Percentiles rank a stretch among this genome's conserved stretches.
phyloP scores from a whole-genome alignment of 2,888 invertebrate species.

The Lepidonotus clava region DNA sequence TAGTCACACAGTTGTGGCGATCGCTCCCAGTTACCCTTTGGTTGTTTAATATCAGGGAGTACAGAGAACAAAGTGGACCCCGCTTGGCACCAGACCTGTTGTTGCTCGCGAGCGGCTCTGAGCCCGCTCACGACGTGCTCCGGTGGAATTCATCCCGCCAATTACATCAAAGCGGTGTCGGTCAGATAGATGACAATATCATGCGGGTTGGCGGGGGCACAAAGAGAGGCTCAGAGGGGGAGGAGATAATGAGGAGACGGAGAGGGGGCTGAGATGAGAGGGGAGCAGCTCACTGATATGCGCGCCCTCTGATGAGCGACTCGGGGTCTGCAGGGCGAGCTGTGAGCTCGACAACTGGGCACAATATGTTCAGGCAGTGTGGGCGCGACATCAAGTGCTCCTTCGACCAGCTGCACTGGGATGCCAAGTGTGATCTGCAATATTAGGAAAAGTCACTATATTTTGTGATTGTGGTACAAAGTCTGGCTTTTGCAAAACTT shows the following conservation, averaged over 20 bases:
- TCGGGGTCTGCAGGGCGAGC: neutral
- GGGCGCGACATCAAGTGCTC: neutral
- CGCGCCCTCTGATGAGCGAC: neutral
- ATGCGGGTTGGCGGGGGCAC: neutral
- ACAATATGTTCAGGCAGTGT: too few relatives aligned
- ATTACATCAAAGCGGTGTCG: constrained; percentile 8
- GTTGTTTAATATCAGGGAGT: too few relatives aligned
- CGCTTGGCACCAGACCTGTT: neutral
- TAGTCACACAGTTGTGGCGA: too few relatives aligned
- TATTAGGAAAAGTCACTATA: too few relatives aligned
- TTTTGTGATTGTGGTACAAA: too few relatives aligned
- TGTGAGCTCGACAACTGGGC: neutral
- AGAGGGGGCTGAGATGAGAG: neutral
- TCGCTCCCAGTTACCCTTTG: too few relatives aligned
- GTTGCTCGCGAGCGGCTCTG: neutral
- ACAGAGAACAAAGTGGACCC: neutral
- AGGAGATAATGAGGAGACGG: neutral
- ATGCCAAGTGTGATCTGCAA: too few relatives aligned
- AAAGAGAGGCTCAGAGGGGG: neutral
- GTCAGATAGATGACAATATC: constrained; percentile 18
- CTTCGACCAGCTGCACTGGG: neutral
- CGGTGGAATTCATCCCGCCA: neutral
- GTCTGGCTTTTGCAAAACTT: too few relatives aligned
- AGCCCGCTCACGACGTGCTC: neutral
- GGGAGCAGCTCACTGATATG: neutral